phyloP scores from a whole-genome alignment of 92 coral and sea anemone species.

The Actinostola sp. region DNA sequence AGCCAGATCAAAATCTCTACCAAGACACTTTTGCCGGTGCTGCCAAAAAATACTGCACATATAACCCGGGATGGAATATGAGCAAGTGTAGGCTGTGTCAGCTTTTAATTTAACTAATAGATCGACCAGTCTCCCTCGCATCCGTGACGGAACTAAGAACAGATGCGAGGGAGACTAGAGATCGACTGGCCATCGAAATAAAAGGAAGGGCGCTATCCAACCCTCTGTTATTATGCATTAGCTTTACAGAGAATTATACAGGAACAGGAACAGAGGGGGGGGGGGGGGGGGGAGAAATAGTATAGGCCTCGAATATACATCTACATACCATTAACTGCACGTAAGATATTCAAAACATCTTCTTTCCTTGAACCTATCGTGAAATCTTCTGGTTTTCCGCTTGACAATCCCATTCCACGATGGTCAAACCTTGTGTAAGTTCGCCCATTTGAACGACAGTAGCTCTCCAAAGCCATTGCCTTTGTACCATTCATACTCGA shows the following conservation, averaged over 20 bases:
- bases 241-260: background rate
- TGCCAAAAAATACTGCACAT: no score
- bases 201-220: no score
- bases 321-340: slow-evolving; percentile 46
- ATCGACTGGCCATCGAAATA: no score
- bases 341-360: slow-evolving; percentile 66
- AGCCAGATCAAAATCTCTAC: no score
- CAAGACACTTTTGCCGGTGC: no score
- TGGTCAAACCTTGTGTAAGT: slow-evolving; percentile 83
- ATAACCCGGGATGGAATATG: no score
- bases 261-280: background rate
- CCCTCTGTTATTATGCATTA: no score
- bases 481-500: slow-evolving; percentile 85
- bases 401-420: slow-evolving; percentile 80
- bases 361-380: slow-evolving; percentile 78
- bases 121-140: no score
- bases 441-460: slow-evolving; percentile 60
- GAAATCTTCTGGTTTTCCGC: slow-evolving; percentile 74
- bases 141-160: no score
- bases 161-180: no score
- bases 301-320: background rate
- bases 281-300: background rate
- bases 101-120: no score
- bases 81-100: no score
- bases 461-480: slow-evolving; percentile 69